Evolutionary conservation across 30 jellyfish, hydroid and myxozoan species (phyloP).

Genomic region (Turritopsis dohrnii): DNA sequence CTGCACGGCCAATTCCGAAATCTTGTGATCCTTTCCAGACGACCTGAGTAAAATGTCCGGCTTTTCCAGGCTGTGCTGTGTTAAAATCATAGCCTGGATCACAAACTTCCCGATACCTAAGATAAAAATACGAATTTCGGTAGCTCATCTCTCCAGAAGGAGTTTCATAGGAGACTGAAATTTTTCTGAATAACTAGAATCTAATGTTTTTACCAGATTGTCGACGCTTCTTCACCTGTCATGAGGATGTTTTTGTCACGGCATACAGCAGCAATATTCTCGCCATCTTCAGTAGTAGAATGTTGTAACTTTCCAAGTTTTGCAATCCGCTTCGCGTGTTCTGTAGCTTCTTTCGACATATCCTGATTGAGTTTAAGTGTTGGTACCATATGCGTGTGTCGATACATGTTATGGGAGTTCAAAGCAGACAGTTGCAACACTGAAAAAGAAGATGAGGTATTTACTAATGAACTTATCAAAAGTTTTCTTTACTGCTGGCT

Average conservation of each 20-base stretch:
- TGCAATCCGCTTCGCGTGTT: constrained; percentile 83
- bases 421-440: constrained; percentile 65
- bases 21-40: constrained; percentile 74
- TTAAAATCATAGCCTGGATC: constrained; percentile 84
- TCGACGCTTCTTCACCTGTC: constrained; percentile 91
- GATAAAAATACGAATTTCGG: neutral
- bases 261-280: constrained; percentile 91
- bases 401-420: constrained; percentile 74
- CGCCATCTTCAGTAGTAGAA: constrained; percentile 93
- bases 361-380: constrained; percentile 49
- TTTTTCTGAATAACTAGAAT: too few relatives aligned
- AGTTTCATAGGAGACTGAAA: constrained; percentile 2
- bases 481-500: neutral
- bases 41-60: constrained; percentile 90
- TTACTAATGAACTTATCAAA: constrained; percentile 14
- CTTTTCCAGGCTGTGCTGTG: constrained; percentile 72
- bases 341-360: constrained; percentile 84
- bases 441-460: neutral
- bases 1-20: constrained; percentile 94
- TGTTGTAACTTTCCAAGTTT: constrained; percentile 70
- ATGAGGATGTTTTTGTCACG: constrained; percentile 48
- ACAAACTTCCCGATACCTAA: constrained; percentile 91
- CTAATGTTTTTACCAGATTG: constrained; percentile 64
- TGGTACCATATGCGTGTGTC: constrained; percentile 63
- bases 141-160: neutral